phyloP scores from a whole-genome alignment of 2,888 invertebrate genomes.

The Pterostichus madidus region DNA sequence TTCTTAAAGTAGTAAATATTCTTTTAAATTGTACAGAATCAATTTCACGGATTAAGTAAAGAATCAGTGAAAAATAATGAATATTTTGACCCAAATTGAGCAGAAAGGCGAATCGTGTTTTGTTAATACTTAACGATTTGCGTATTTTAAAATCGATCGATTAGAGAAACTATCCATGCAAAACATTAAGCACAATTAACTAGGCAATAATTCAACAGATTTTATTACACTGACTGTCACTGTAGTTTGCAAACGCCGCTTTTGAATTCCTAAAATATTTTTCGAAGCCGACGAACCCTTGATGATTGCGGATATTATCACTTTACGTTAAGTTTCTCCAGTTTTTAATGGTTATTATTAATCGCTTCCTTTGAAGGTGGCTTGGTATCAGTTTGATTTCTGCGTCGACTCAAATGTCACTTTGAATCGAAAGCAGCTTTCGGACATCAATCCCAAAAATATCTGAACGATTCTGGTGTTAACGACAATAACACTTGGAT shows the following conservation, averaged over 20 bases:
- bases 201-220: conserved; percentile 57
- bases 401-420: conserved; percentile 52
- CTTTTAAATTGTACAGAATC: background rate
- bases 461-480: conserved; percentile 33
- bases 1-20: background rate
- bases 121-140: conserved; percentile 52
- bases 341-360: conserved; percentile 53
- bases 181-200: conserved; percentile 46
- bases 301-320: background rate
- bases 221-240: conserved; percentile 59
- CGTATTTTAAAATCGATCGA: conserved; percentile 52
- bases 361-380: conserved; percentile 49
- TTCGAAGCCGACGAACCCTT: conserved; percentile 30
- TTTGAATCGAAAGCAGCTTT: conserved; percentile 58
- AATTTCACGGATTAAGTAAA: conserved; percentile 9
- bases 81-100: conserved; percentile 52
- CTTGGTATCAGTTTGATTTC: background rate
- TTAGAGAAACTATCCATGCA: conserved; percentile 56
- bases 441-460: conserved; percentile 39
- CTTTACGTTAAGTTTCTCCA: conserved; percentile 51
- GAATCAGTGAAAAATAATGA: conserved; percentile 1
- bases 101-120: background rate
- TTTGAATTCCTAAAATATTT: conserved; percentile 59
- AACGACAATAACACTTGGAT: conserved; percentile 6
- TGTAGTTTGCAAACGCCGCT: conserved; percentile 54